Conservation (phyloP, 2,797 vertebrate genomes). For the Syndactyla subalaris region DNA sequence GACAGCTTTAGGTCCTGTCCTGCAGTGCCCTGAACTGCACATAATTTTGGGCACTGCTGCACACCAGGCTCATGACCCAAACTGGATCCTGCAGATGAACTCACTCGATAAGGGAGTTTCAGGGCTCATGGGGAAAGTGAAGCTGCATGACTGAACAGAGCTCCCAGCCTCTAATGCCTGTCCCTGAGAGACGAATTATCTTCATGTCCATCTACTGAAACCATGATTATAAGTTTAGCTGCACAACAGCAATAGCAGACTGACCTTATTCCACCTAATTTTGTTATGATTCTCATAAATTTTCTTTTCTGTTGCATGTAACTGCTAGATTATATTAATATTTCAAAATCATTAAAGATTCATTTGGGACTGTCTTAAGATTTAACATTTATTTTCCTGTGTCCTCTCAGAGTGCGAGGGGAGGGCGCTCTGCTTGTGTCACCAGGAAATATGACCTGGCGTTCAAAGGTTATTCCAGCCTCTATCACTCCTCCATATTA, state of each 20-base stretch:
- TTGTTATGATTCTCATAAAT: neutral
- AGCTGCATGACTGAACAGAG: no score
- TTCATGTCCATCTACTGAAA: neutral
- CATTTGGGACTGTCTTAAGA: neutral
- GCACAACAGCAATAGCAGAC: neutral
- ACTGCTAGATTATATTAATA: neutral
- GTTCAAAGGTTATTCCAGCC: constrained; percentile 36
- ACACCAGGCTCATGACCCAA: no score
- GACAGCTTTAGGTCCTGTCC: no score
- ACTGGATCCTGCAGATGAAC: no score
- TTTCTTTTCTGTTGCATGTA: neutral
- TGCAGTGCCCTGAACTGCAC: no score
- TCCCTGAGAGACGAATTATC: neutral
- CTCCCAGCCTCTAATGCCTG: no score
- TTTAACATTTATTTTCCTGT: neutral
- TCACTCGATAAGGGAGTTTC: no score
- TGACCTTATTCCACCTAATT: neutral
- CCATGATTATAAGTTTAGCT: neutral
- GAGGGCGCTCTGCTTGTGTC: neutral
- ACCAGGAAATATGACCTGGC: neutral
- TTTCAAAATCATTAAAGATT: constrained; percentile 1
- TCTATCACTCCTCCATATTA: neutral
- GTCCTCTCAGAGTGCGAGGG: neutral
- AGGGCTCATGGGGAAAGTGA: no score
- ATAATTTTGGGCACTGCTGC: no score